Percentiles rank a stretch among this genome's conserved stretches.
Conservation (phyloP, 1,140 invertebrate genomes). For the Hestina assimilis region DNA sequence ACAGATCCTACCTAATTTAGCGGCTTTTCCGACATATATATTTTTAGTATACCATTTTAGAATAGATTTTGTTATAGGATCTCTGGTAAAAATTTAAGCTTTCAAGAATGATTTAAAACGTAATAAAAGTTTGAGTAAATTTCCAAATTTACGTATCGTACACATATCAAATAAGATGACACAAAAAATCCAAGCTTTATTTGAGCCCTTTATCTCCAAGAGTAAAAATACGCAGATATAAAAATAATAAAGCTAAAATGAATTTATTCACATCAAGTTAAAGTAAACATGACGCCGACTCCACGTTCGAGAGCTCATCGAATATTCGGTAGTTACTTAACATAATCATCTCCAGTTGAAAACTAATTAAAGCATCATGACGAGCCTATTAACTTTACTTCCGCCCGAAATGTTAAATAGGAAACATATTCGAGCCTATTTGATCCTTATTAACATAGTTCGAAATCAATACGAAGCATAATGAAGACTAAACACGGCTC, state of each 20-base stretch:
- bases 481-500: too few species aligned
- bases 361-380: slow-evolving; percentile 43
- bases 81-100: too few species aligned
- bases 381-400: slow-evolving; percentile 43
- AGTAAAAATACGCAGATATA: neutral
- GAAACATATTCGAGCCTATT: slow-evolving; percentile 17
- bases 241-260: neutral
- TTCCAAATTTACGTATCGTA: too few species aligned
- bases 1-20: too few species aligned
- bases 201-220: neutral
- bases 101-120: too few species aligned
- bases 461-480: slow-evolving; percentile 4
- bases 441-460: slow-evolving; percentile 4
- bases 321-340: slow-evolving; percentile 34
- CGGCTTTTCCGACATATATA: too few species aligned
- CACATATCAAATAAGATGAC: neutral
- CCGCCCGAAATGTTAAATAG: slow-evolving; percentile 35
- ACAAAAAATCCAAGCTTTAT: neutral
- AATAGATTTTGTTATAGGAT: too few species aligned
- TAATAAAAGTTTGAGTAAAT: too few species aligned
- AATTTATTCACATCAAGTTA: slow-evolving; percentile 6
- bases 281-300: slow-evolving; percentile 5
- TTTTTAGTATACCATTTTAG: too few species aligned
- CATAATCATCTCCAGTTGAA: slow-evolving; percentile 36
- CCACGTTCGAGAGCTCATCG: slow-evolving; percentile 12